Evolutionary conservation across 2,888 invertebrate genomes (phyloP).

Genomic region (Cordilura impudica): DNA sequence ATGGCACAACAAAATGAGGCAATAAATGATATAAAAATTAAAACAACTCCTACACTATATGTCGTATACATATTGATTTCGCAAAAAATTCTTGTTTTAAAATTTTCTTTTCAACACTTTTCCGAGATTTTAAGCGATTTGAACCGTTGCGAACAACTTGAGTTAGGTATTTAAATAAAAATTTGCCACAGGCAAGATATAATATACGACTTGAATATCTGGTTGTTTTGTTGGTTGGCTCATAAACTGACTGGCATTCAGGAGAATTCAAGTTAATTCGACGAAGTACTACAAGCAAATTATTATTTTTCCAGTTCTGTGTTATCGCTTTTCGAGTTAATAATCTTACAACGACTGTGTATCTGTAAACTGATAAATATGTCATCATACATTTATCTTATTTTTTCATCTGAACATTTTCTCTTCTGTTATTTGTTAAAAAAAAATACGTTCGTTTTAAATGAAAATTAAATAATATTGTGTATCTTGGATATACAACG

Average conservation of each 20-base stretch:
- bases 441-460: not conserved
- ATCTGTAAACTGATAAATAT: slow-evolving; percentile 44
- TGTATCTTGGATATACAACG: not conserved
- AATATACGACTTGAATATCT: slow-evolving; percentile 35
- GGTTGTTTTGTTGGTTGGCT: slow-evolving; percentile 3
- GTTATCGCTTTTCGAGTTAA: slow-evolving; percentile 53
- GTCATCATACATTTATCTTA: slow-evolving; percentile 5
- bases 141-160: slow-evolving; percentile 13
- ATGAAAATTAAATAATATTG: not conserved
- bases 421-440: not conserved
- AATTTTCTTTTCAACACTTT: not conserved
- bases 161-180: slow-evolving; percentile 30
- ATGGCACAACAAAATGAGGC: not conserved
- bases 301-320: slow-evolving; percentile 46
- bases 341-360: slow-evolving; percentile 40
- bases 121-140: not conserved
- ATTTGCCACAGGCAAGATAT: slow-evolving; percentile 12
- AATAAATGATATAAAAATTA: not conserved
- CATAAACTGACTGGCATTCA: slow-evolving; percentile 49
- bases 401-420: not conserved
- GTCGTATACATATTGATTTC: not conserved
- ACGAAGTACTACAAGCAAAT: slow-evolving; percentile 27
- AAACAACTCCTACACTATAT: not conserved
- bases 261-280: slow-evolving; percentile 47
- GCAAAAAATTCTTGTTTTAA: not conserved